Evolutionary conservation across 2,888 invertebrate genomes (phyloP), one percentile per base, ranked within the genome.

Genomic region (Cerastoderma edule): DNA sequence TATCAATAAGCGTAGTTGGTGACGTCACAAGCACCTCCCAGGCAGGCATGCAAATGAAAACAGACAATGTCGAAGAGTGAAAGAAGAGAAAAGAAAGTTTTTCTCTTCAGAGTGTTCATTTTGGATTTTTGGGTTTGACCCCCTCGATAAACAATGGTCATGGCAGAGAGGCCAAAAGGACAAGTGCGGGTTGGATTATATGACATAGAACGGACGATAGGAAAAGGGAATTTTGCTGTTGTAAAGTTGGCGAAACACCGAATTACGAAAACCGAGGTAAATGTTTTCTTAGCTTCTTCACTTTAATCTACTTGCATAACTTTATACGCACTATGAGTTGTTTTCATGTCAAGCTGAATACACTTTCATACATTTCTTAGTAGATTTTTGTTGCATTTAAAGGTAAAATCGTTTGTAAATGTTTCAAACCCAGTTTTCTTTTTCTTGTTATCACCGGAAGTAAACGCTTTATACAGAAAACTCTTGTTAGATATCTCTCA

Each of bases 161-260:
- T 88, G 88, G 88, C 87, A 72, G 85, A 88, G 78, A 83, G 84
- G 66, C 77, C 84, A 53, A 86, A 85, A 82, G 81, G 81, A 67
- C 87, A 83, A 72, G 89, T 92, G 72, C 88, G 91, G 81, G 98
- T 99, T 91, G 99, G 99, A 90, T 98, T 98, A 94, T 99, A 99
- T 94, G 97, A 98, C 94, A 95, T 99, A 93, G 97, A 98, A 94
- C 96, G 96, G 94, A 99, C 99, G 57, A 98, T 99, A 92, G 99
- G 99, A 90, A 98, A 98, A 93, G 99, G 99, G 87, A 99, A 99
- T 95, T 99, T 99, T 94, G 99, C 99, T 89, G 96, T 99, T 88
- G 99, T 99, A 91, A 99, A 99, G 95, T 95, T 99, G 92, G 99
- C 99, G 91, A 97, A 97, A 93, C 99, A 99, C 94, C 96, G 97